Evolutionary conservation across 2,888 invertebrate species (phyloP).

Genomic region (Metalampra italica): DNA sequence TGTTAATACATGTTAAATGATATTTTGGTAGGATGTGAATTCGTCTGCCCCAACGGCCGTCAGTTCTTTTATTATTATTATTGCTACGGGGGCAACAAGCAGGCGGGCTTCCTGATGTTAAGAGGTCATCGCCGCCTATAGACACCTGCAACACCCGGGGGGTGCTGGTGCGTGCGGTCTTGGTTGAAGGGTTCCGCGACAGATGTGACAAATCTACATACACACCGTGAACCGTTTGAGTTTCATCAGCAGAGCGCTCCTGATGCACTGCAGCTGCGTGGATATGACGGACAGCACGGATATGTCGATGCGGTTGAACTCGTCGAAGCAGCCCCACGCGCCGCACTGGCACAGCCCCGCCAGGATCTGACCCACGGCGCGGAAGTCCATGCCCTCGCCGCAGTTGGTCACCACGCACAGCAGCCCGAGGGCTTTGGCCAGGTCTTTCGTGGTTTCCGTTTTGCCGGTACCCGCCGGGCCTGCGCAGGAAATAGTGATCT

Average conservation of each 20-base stretch:
- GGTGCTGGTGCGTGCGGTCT: no score
- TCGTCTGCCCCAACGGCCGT: no score
- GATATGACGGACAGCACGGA: constrained; percentile 96
- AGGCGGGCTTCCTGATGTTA: no score
- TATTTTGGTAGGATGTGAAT: no score
- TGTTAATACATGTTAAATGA: no score
- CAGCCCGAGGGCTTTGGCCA: constrained; percentile 92
- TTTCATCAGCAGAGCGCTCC: constrained; percentile 88
- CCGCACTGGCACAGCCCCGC: constrained; percentile 91
- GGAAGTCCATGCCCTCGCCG: constrained; percentile 95
- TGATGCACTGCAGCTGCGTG: constrained; percentile 92
- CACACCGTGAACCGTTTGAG: constrained; percentile 85
- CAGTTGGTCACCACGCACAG: constrained; percentile 94
- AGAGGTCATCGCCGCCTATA: no score
- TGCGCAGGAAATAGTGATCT: constrained; percentile 22
- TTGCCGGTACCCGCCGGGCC: constrained; percentile 91
- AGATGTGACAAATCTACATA: no score
- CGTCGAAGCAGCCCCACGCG: constrained; percentile 97
- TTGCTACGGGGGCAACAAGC: no score
- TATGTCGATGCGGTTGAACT: constrained; percentile 95
- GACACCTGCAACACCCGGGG: no score
- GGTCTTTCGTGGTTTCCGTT: constrained; percentile 94
- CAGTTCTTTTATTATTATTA: no score
- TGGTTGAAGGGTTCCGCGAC: no score
- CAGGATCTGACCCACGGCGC: constrained; percentile 83